These are phyloP conservation scores for Pentalonia nigronervosa DNA, from an alignment of 1,140 invertebrate species.

Conservation along the genomic window DNA sequence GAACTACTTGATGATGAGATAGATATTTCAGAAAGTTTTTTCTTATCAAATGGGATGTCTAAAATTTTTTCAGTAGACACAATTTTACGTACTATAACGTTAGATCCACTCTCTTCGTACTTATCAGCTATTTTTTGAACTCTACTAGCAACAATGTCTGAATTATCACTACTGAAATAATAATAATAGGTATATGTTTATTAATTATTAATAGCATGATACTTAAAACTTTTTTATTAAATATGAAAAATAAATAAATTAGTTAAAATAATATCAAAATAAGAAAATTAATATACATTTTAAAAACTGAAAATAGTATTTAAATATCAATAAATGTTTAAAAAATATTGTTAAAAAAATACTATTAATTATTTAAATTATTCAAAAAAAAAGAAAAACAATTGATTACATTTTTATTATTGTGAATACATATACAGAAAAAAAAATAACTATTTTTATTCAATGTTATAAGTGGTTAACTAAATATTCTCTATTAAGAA, in stretches of 20 bases:
- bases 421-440: no score
- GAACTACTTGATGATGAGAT: conserved; percentile 62
- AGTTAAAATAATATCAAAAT: background rate
- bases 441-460: background rate
- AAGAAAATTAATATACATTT: background rate
- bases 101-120: conserved; percentile 1
- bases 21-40: conserved; percentile 12
- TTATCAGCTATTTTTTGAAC: conserved; percentile 26
- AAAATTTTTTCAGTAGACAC: background rate
- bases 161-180: conserved; percentile 39
- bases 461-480: background rate
- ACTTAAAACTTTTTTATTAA: background rate
- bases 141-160: background rate
- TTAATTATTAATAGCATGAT: background rate
- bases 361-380: background rate
- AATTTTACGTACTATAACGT: background rate
- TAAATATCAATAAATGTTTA: background rate
- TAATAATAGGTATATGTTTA: background rate
- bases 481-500: background rate
- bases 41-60: conserved; percentile 61
- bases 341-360: background rate
- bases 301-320: background rate
- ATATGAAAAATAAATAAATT: background rate
- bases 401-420: background rate
- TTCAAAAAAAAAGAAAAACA: background rate